Evolutionary conservation across 2,888 invertebrate species (phyloP).

Genomic region (Gonocerus acuteangulatus): DNA sequence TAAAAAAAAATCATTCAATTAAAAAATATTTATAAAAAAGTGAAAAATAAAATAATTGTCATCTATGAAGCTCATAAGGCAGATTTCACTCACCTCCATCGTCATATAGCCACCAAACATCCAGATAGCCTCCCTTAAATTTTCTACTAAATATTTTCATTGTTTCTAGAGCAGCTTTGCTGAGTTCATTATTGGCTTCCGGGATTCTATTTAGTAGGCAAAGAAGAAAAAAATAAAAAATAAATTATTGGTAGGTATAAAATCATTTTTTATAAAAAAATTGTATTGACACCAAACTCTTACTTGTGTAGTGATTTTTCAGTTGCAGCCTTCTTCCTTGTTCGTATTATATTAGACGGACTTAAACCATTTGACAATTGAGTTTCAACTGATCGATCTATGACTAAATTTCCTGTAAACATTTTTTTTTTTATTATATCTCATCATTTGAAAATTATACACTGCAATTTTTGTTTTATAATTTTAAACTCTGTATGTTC

Average conservation of each 20-base stretch:
- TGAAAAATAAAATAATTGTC: no score
- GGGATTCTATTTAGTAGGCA: background rate
- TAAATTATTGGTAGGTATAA: background rate
- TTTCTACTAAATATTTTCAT: slow-evolving; percentile 39
- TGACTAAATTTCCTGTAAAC: slow-evolving; percentile 12
- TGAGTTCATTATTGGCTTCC: slow-evolving; percentile 24
- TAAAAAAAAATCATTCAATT: no score
- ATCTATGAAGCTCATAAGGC: no score
- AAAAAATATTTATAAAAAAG: no score
- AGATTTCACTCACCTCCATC: slow-evolving; percentile 76
- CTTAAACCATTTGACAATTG: background rate
- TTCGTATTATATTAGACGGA: slow-evolving; percentile 2
- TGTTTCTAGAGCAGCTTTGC: slow-evolving; percentile 32
- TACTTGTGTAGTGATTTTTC: slow-evolving; percentile 14
- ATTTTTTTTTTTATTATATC: background rate
- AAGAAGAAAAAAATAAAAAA: background rate
- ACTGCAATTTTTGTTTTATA: no score
- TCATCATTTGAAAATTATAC: no score
- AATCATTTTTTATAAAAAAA: background rate
- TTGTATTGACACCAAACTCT: background rate
- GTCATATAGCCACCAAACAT: slow-evolving; percentile 97
- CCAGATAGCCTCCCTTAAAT: slow-evolving; percentile 74
- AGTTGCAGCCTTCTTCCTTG: slow-evolving; percentile 16
- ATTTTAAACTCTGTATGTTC: no score
- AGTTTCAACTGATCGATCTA: slow-evolving; percentile 4